These are phyloP conservation scores for Struthidea cinerea DNA, from an alignment of 2,113 vertebrate genomes.

Conservation along the genomic window DNA sequence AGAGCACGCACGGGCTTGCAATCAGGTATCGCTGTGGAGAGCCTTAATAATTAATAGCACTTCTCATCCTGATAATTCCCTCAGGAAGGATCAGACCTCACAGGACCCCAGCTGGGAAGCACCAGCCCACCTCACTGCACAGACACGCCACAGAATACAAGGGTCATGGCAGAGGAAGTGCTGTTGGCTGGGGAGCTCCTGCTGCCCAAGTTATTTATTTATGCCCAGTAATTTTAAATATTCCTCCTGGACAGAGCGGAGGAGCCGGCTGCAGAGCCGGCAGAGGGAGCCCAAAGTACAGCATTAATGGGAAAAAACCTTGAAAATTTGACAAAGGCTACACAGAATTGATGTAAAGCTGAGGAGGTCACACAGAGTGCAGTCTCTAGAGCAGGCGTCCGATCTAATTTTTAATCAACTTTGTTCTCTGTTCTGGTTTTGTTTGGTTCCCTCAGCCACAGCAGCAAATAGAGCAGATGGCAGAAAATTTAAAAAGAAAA, in stretches of 20 bases:
- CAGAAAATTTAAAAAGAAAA: not conserved
- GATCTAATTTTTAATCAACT: not conserved
- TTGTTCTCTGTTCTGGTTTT: not conserved
- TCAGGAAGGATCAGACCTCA: not conserved
- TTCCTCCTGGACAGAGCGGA: not conserved
- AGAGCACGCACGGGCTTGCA: not conserved
- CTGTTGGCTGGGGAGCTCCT: not conserved
- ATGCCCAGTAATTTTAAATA: not conserved
- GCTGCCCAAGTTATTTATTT: not conserved
- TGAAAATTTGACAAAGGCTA: constrained; percentile 13
- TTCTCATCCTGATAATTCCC: constrained; percentile 16
- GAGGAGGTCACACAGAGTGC: constrained; percentile 49
- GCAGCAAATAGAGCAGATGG: not conserved
- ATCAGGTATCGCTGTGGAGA: not conserved
- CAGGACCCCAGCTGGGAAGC: not conserved
- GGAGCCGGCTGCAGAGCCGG: not conserved
- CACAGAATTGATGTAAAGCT: not conserved
- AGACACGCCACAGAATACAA: not conserved
- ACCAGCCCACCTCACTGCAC: not conserved
- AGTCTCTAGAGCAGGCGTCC: not conserved
- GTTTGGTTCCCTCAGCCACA: not conserved
- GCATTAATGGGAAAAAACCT: not conserved
- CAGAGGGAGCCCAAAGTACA: constrained; percentile 62
- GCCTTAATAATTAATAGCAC: constrained; percentile 42
- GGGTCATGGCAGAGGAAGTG: not conserved